Conservation (phyloP, 2,113 vertebrate genomes). For the Zosterops pallidus region DNA sequence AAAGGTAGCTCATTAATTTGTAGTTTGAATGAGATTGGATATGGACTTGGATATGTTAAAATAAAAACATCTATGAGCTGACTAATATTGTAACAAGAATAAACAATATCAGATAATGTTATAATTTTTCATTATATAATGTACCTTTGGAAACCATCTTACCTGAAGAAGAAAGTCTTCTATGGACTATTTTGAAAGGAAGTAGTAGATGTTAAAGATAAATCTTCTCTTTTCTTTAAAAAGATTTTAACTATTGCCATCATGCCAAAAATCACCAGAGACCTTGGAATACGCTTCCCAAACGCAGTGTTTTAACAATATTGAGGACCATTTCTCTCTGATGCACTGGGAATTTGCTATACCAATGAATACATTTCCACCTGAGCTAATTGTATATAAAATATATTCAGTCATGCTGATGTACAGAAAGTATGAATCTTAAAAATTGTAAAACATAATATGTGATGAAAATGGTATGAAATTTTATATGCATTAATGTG, state of each 20-base stretch:
- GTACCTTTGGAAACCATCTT: background rate
- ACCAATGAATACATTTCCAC: background rate
- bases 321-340: background rate
- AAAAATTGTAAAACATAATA: background rate
- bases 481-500: background rate
- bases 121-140: background rate
- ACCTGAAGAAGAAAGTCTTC: background rate
- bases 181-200: background rate
- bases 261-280: background rate
- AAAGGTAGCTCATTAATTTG: background rate
- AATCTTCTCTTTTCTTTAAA: background rate
- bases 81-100: background rate
- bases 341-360: background rate
- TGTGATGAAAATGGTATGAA: background rate
- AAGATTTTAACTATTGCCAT: background rate
- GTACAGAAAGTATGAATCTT: background rate
- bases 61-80: background rate
- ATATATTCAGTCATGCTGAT: background rate
- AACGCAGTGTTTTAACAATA: background rate
- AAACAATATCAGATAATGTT: background rate
- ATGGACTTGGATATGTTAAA: background rate
- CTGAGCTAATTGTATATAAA: background rate
- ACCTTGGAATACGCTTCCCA: background rate
- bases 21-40: background rate
- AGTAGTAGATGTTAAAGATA: background rate